These are phyloP conservation scores for Halictus rubicundus DNA, from an alignment of 1,140 invertebrate genomes.

Conservation along the genomic window DNA sequence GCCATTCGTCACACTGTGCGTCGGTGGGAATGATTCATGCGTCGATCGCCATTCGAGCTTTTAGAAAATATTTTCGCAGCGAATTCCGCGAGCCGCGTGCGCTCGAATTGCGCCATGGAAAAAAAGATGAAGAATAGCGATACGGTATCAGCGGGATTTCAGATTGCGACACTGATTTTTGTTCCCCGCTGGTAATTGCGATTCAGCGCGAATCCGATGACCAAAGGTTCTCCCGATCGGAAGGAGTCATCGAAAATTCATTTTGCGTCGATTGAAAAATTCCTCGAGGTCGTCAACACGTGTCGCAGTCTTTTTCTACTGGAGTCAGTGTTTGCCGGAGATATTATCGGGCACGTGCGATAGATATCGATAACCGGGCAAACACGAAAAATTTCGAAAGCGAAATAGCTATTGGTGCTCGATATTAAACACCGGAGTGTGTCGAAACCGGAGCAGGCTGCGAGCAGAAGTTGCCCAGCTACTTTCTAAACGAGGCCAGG, in stretches of 20 bases:
- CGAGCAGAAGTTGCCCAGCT: conserved; percentile 58
- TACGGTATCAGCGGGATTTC: conserved; percentile 17
- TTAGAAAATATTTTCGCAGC: not conserved
- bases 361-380: not conserved
- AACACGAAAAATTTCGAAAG: conserved; percentile 30
- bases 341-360: not conserved
- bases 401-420: conserved; percentile 20
- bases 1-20: too few species aligned
- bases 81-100: not conserved
- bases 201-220: not conserved
- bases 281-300: too few species aligned
- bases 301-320: too few species aligned
- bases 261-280: too few species aligned
- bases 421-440: conserved; percentile 28
- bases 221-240: not conserved
- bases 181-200: too few species aligned
- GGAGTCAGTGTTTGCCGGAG: too few species aligned
- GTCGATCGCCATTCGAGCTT: not conserved
- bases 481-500: conserved; percentile 64
- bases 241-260: not conserved
- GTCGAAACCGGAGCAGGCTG: conserved; percentile 51
- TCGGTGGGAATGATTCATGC: not conserved
- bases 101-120: not conserved
- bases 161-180: conserved; percentile 23
- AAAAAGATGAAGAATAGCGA: conserved; percentile 14